These are phyloP conservation scores for Mythimna albipuncta DNA, from an alignment of 2,888 invertebrate genomes.

Conservation along the genomic window DNA sequence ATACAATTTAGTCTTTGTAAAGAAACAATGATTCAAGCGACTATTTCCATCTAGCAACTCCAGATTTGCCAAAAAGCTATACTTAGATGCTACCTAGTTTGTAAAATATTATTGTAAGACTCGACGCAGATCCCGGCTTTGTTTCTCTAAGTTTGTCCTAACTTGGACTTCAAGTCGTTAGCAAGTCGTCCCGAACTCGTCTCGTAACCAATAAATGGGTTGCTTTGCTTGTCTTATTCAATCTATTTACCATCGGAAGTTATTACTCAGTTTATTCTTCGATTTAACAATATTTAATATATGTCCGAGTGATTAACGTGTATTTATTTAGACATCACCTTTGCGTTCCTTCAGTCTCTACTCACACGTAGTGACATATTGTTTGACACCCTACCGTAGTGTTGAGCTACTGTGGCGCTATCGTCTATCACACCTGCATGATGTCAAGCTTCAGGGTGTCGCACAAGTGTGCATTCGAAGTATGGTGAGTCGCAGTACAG, in stretches of 20 bases:
- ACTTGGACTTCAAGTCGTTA: neutral
- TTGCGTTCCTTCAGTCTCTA: neutral
- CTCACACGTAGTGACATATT: no score
- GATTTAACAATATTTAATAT: neutral
- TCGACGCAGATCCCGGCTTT: neutral
- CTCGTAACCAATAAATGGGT: no score
- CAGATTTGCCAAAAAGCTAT: neutral
- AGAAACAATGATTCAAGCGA: no score
- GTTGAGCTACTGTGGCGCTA: no score
- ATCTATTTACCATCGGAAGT: neutral
- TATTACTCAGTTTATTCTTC: neutral
- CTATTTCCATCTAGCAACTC: no score
- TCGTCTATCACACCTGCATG: no score
- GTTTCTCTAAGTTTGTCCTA: neutral
- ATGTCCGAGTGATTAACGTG: neutral
- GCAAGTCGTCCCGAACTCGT: conserved; percentile 2
- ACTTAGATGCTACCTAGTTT: neutral
- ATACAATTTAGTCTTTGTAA: no score
- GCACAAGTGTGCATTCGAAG: no score
- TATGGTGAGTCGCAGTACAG: no score
- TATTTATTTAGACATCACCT: neutral
- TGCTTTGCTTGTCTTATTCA: neutral
- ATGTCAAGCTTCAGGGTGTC: no score
- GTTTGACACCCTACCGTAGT: no score
- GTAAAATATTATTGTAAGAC: conserved; percentile 14